phyloP scores from a whole-genome alignment of 2,888 invertebrate species.

The Chrysomela aeneicollis region DNA sequence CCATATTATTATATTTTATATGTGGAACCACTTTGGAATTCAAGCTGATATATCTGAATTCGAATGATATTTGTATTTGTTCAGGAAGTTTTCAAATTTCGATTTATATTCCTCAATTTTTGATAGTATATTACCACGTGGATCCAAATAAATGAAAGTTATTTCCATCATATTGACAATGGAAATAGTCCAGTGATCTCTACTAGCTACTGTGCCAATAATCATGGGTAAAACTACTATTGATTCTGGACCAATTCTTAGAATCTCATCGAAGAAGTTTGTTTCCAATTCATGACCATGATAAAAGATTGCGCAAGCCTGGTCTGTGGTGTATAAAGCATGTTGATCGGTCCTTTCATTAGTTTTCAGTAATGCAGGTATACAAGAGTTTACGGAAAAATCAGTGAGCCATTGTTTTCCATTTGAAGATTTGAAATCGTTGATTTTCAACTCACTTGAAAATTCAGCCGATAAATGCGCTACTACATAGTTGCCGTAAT shows the following conservation, averaged over 20 bases:
- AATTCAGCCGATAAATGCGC: background rate
- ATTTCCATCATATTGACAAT: background rate
- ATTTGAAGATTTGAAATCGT: slow-evolving; percentile 3
- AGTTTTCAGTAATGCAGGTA: background rate
- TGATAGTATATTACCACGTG: background rate
- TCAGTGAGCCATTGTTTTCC: too few species aligned
- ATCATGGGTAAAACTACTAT: too few species aligned
- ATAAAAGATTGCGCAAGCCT: background rate
- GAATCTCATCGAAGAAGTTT: too few species aligned
- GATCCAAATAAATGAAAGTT: slow-evolving; percentile 9
- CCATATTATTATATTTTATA: slow-evolving; percentile 6
- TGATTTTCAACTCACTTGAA: background rate
- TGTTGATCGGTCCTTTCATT: background rate
- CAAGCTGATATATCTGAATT: background rate
- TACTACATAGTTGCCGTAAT: background rate
- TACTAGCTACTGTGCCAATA: background rate
- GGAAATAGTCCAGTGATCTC: slow-evolving; percentile 1
- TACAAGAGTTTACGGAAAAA: too few species aligned
- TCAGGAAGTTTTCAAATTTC: background rate
- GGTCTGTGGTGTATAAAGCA: background rate
- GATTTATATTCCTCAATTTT: background rate
- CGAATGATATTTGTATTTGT: background rate
- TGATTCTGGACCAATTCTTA: too few species aligned
- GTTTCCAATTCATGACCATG: too few species aligned
- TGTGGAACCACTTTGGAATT: background rate